Evolutionary conservation across 1,140 invertebrate species (phyloP).

Genomic region (Sitobion miscanthi): DNA sequence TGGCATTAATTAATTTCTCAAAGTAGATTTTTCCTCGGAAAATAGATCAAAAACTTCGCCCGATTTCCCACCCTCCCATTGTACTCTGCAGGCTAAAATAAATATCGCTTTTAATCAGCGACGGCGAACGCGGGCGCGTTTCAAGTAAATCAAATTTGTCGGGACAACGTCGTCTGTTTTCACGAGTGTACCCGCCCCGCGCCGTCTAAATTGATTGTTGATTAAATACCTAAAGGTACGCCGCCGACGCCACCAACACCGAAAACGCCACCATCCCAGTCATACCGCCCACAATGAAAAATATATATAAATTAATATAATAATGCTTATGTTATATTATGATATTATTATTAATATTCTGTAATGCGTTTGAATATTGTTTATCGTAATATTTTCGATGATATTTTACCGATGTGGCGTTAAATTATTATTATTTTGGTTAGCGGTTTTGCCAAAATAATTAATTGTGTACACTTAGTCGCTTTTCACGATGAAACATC

Average conservation of each 20-base stretch:
- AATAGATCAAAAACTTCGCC: background rate
- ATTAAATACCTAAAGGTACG: slow-evolving; percentile 1
- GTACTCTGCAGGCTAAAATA: background rate
- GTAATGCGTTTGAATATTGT: background rate
- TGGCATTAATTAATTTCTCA: background rate
- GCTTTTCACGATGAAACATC: background rate
- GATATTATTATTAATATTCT: background rate
- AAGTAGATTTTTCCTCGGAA: background rate
- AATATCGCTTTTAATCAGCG: slow-evolving; percentile 37
- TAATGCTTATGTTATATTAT: background rate
- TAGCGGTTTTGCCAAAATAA: background rate
- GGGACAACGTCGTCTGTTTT: slow-evolving; percentile 16
- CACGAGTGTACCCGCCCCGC: background rate
- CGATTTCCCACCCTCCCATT: background rate
- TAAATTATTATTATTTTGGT: background rate
- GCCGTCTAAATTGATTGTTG: slow-evolving; percentile 13
- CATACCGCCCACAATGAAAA: background rate
- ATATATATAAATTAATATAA: background rate
- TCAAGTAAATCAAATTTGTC: slow-evolving; percentile 29
- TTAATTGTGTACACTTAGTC: background rate
- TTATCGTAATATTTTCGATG: background rate
- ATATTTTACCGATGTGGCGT: background rate
- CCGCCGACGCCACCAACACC: background rate
- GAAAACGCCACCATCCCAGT: background rate
- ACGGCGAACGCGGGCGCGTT: background rate